Conservation (phyloP, 2,113 vertebrate genomes). For the Cephalophus harveyi region DNA sequence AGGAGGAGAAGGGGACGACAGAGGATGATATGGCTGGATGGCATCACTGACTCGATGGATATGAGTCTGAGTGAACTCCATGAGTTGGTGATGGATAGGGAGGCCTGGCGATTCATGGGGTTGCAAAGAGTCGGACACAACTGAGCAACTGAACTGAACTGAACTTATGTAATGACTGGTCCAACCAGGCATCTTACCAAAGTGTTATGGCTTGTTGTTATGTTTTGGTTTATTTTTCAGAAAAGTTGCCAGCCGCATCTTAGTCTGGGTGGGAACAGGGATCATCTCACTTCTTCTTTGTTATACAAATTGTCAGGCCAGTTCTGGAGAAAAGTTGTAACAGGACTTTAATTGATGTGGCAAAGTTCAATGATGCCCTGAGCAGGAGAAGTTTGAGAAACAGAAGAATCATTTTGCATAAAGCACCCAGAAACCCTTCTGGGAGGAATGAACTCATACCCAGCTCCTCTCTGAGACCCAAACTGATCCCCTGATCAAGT, state of each 20-base stretch:
- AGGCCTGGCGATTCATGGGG: too few relatives aligned
- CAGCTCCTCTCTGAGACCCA: background rate
- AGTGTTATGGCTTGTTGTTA: background rate
- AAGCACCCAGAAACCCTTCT: background rate
- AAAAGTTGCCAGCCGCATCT: background rate
- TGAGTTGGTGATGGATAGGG: too few relatives aligned
- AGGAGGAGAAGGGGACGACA: too few relatives aligned
- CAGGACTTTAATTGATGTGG: background rate
- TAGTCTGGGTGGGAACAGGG: background rate
- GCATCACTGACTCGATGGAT: too few relatives aligned
- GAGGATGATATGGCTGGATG: too few relatives aligned
- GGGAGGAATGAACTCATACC: background rate
- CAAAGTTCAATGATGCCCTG: background rate
- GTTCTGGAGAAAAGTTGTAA: background rate
- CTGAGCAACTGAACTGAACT: background rate
- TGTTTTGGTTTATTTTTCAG: background rate
- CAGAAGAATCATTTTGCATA: background rate
- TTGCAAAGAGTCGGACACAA: too few relatives aligned
- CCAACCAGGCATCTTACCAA: background rate
- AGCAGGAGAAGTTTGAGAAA: background rate
- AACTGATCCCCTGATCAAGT: background rate
- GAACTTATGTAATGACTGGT: background rate
- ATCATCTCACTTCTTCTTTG: background rate
- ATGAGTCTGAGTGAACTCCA: too few relatives aligned
- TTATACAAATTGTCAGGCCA: background rate